phyloP scores from a whole-genome alignment of 2,113 vertebrate species.

The Coreoperca whiteheadi region DNA sequence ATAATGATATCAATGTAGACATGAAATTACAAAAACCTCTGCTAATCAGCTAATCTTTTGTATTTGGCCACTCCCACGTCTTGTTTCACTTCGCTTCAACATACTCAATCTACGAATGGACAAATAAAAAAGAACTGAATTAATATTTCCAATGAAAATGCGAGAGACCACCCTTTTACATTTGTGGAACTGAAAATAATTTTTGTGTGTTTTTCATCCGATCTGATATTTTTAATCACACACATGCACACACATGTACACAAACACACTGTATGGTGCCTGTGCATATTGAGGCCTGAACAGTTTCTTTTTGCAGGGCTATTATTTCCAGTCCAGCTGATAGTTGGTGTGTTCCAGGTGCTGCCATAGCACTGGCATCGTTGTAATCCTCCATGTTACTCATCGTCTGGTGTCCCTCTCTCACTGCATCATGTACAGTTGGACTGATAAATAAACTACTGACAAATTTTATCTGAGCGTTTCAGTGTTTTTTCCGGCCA shows the following conservation, averaged over 20 bases:
- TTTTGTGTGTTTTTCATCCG: slow-evolving; percentile 76
- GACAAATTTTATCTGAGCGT: slow-evolving; percentile 76
- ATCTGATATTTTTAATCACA: slow-evolving; percentile 76
- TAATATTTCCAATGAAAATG: slow-evolving; percentile 52
- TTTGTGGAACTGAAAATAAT: slow-evolving; percentile 69
- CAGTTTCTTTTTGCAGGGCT: slow-evolving; percentile 72
- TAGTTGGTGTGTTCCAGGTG: slow-evolving; percentile 79
- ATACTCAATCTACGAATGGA: slow-evolving; percentile 58
- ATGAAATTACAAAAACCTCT: slow-evolving; percentile 69
- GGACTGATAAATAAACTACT: slow-evolving; percentile 81
- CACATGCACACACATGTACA: slow-evolving; percentile 39
- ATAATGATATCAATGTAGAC: slow-evolving; percentile 73
- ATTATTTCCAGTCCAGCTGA: slow-evolving; percentile 75
- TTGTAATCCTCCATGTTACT: slow-evolving; percentile 75
- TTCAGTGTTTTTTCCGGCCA: slow-evolving; percentile 39
- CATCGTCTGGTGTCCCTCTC: slow-evolving; percentile 78
- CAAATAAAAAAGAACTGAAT: slow-evolving; percentile 38
- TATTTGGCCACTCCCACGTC: slow-evolving; percentile 76
- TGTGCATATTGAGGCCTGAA: slow-evolving; percentile 73
- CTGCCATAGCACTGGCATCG: slow-evolving; percentile 77
- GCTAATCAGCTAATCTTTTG: slow-evolving; percentile 75
- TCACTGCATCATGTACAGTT: slow-evolving; percentile 85
- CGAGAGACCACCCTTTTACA: slow-evolving; percentile 72
- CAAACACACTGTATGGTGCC: slow-evolving; percentile 71
- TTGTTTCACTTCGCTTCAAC: slow-evolving; percentile 76